Evolutionary conservation across 2,888 invertebrate genomes (phyloP).

Genomic region (Amphimallon solstitiale): DNA sequence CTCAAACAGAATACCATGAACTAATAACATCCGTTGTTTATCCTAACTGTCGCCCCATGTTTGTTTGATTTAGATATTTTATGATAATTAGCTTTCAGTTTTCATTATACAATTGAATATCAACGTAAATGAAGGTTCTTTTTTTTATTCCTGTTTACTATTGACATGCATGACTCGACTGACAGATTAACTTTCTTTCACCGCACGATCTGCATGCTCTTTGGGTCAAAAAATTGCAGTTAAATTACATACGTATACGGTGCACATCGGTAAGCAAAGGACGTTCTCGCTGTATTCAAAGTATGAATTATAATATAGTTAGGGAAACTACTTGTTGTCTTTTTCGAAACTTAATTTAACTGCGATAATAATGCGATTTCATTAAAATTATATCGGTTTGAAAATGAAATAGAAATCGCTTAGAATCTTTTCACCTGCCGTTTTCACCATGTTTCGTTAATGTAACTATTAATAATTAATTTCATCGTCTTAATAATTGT

Average conservation of each 20-base stretch:
- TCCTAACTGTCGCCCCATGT: no score
- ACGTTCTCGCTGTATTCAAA: background rate
- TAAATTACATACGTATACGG: background rate
- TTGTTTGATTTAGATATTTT: no score
- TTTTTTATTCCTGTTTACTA: no score
- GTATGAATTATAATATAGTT: background rate
- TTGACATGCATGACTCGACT: no score
- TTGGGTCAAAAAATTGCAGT: conserved; percentile 6
- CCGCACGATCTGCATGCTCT: conserved; percentile 21
- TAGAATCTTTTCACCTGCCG: background rate
- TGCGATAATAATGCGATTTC: background rate
- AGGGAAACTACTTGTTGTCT: background rate
- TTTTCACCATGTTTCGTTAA: background rate
- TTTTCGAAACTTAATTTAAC: background rate
- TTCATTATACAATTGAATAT: no score
- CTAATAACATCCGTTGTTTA: no score
- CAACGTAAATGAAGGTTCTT: no score
- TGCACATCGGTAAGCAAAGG: background rate
- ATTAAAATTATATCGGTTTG: background rate
- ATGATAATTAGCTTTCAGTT: no score
- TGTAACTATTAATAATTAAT: no score
- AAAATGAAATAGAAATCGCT: conserved; percentile 9
- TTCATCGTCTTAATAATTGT: no score
- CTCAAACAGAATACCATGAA: no score
- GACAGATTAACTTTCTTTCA: conserved; percentile 5